Evolutionary conservation across 2,888 invertebrate species (phyloP).

Genomic region (Heterodera filipjevi): DNA sequence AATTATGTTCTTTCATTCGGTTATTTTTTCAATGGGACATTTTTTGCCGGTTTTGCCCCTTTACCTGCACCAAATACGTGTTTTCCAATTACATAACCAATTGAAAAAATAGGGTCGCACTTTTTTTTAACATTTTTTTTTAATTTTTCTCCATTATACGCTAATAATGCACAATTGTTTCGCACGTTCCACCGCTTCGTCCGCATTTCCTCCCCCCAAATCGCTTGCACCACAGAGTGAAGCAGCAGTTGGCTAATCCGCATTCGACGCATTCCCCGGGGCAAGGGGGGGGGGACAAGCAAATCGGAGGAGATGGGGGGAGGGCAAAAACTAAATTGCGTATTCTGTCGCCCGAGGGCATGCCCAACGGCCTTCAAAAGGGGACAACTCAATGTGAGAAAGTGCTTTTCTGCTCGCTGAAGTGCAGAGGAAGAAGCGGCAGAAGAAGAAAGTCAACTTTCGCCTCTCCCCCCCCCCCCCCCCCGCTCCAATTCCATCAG

Average conservation of each 20-base stretch:
- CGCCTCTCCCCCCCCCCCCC: neutral
- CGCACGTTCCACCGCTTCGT: neutral
- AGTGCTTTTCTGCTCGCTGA: neutral
- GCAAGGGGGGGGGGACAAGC: too few species aligned
- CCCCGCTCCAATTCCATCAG: too few species aligned
- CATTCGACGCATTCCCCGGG: conserved; percentile 10
- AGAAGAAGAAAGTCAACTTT: neutral
- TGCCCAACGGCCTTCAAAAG: conserved; percentile 6
- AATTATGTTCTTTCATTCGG: neutral
- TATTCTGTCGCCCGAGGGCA: neutral
- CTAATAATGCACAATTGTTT: conserved; percentile 7
- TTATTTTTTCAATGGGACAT: neutral
- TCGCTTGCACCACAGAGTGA: neutral
- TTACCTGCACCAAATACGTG: neutral
- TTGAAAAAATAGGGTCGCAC: neutral
- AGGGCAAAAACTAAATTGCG: neutral
- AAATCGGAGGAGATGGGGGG: too few species aligned
- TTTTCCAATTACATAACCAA: conserved; percentile 4
- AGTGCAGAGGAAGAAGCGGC: neutral
- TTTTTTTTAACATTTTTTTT: neutral
- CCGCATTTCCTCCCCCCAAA: neutral
- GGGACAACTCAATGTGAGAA: neutral
- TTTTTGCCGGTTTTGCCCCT: neutral
- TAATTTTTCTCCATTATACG: neutral
- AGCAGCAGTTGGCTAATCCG: neutral